These are phyloP conservation scores for Tetragnatha versicolor DNA, from an alignment of 1,140 invertebrate species.

Conservation along the genomic window DNA sequence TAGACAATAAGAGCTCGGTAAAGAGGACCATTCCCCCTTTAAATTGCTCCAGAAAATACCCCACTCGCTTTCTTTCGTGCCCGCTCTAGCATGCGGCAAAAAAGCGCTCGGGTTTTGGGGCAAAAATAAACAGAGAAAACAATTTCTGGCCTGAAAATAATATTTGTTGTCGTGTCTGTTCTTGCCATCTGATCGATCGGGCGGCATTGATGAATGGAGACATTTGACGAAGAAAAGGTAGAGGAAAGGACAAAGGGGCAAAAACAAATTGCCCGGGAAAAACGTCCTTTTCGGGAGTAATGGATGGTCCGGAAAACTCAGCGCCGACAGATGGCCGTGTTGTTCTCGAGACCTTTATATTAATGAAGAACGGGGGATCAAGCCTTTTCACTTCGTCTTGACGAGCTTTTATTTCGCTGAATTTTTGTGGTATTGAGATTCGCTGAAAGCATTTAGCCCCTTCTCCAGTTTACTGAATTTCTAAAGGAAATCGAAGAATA, in stretches of 20 bases:
- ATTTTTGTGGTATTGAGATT: too few relatives aligned
- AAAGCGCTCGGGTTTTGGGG: not conserved
- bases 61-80: too few relatives aligned
- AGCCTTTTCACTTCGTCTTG: slow-evolving; percentile 1
- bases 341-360: slow-evolving; percentile 53
- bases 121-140: slow-evolving; percentile 10
- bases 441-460: too few relatives aligned
- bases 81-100: not conserved
- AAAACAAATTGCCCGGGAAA: slow-evolving; percentile 48
- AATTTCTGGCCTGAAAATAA: slow-evolving; percentile 41
- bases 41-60: too few relatives aligned
- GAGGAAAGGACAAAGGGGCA: slow-evolving; percentile 53
- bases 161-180: slow-evolving; percentile 36
- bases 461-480: too few relatives aligned
- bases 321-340: slow-evolving; percentile 53
- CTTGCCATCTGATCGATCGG: slow-evolving; percentile 50
- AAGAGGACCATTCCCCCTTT: not conserved
- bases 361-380: slow-evolving; percentile 49
- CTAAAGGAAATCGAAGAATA: too few relatives aligned
- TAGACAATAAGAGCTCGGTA: not conserved
- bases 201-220: slow-evolving; percentile 49
- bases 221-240: slow-evolving; percentile 51
- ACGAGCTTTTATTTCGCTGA: not conserved
- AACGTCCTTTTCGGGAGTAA: slow-evolving; percentile 34
- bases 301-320: slow-evolving; percentile 44